Conservation (phyloP, 2,888 invertebrate genomes). For the Hydrotaea diabolus region DNA sequence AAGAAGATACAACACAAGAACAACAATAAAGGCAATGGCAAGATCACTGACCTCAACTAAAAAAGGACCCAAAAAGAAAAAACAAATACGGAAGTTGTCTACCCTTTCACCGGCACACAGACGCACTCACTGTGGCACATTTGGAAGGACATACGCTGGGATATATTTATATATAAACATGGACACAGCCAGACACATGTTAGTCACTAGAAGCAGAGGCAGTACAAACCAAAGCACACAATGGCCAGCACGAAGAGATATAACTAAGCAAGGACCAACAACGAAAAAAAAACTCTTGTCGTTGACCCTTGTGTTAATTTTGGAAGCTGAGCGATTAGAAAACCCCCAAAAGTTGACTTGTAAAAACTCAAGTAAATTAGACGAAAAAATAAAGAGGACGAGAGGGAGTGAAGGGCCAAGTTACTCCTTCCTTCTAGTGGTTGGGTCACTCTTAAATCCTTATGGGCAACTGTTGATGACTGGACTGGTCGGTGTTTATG, state of each 20-base stretch:
- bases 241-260: not conserved
- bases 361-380: not conserved
- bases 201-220: not conserved
- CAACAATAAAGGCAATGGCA: slow-evolving; percentile 13
- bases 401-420: not conserved
- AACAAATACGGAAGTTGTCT: slow-evolving; percentile 47
- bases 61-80: slow-evolving; percentile 41
- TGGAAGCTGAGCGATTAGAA: slow-evolving; percentile 35
- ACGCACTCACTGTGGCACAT: too few species aligned
- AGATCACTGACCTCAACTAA: slow-evolving; percentile 61
- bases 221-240: not conserved
- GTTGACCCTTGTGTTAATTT: slow-evolving; percentile 43
- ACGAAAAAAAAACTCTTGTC: not conserved
- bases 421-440: not conserved
- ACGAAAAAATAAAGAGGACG: not conserved
- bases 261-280: not conserved
- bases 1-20: slow-evolving; percentile 18
- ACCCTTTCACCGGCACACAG: not conserved
- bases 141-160: too few species aligned
- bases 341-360: slow-evolving; percentile 9
- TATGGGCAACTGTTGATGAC: slow-evolving; percentile 39
- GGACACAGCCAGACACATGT: not conserved
- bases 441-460: slow-evolving; percentile 23
- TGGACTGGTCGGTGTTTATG: not conserved
- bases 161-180: too few species aligned